Percentiles rank a stretch among this genome's conserved stretches.
These are phyloP conservation scores for Babyrousa celebensis DNA, from an alignment of 2,797 vertebrate species.

Conservation along the genomic window DNA sequence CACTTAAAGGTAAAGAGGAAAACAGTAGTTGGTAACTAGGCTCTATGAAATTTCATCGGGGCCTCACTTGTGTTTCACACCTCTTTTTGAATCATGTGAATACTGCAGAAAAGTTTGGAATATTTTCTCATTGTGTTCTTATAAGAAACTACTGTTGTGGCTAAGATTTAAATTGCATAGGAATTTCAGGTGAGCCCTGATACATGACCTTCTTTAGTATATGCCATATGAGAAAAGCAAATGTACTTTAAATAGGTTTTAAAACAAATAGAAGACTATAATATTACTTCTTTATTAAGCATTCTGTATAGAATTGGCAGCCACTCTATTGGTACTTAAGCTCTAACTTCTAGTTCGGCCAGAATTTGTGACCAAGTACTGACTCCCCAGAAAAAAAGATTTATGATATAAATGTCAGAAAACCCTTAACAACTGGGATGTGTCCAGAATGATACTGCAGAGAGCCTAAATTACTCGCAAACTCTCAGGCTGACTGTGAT, in stretches of 20 bases:
- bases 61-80: slow-evolving; percentile 38
- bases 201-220: slow-evolving; percentile 45
- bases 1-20: slow-evolving; percentile 68
- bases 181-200: slow-evolving; percentile 72
- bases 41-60: slow-evolving; percentile 50
- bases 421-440: background rate
- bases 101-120: slow-evolving; percentile 49
- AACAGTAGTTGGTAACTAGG: background rate
- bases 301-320: slow-evolving; percentile 40
- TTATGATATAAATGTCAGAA: background rate
- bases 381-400: background rate
- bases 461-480: slow-evolving; percentile 29
- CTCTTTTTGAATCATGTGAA: slow-evolving; percentile 1
- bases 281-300: slow-evolving; percentile 43
- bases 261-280: slow-evolving; percentile 25
- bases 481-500: slow-evolving; percentile 64
- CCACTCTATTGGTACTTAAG: background rate
- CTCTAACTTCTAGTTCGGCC: background rate
- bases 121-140: slow-evolving; percentile 76
- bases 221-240: slow-evolving; percentile 48
- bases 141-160: slow-evolving; percentile 64
- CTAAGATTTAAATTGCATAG: slow-evolving; percentile 65
- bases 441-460: background rate
- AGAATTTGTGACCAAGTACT: slow-evolving; percentile 9
- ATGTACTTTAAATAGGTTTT: slow-evolving; percentile 41